Percentiles rank a stretch among this genome's conserved stretches.
phyloP scores from a whole-genome alignment of 2,113 vertebrate species.

The Piaya cayana region DNA sequence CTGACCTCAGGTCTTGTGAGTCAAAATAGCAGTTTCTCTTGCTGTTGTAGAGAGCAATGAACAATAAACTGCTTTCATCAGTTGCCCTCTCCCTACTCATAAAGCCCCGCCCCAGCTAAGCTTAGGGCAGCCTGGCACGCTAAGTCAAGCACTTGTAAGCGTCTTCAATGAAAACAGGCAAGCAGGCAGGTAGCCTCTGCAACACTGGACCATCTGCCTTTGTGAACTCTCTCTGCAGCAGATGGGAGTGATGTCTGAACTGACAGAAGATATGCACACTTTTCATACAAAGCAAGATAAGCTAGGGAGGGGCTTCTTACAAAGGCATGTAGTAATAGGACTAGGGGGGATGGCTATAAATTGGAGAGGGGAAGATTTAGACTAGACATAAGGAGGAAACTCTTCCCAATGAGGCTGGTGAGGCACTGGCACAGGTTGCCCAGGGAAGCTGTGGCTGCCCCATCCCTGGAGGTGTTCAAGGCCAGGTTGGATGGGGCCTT shows the following conservation, averaged over 20 bases:
- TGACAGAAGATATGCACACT: not conserved
- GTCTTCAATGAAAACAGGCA: not conserved
- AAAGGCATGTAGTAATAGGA: too few relatives aligned
- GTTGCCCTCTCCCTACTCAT: not conserved
- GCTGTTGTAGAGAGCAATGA: constrained; percentile 17
- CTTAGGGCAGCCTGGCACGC: not conserved
- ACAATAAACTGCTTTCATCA: not conserved
- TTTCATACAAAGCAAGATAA: not conserved
- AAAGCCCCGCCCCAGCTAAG: not conserved
- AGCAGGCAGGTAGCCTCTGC: not conserved
- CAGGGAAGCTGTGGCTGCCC: too few relatives aligned
- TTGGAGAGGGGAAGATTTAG: too few relatives aligned
- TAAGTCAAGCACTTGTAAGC: not conserved
- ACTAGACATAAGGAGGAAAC: too few relatives aligned
- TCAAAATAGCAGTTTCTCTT: not conserved
- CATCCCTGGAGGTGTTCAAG: too few relatives aligned
- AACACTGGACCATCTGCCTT: not conserved
- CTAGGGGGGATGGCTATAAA: too few relatives aligned
- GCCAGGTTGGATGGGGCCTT: too few relatives aligned
- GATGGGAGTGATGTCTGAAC: not conserved
- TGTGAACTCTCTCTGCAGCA: not conserved
- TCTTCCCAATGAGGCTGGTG: too few relatives aligned
- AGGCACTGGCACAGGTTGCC: too few relatives aligned
- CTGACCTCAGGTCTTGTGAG: not conserved
- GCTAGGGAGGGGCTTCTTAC: too few relatives aligned